phyloP scores from a whole-genome alignment of 2,888 invertebrate species.

The Pachydiplax longipennis region DNA sequence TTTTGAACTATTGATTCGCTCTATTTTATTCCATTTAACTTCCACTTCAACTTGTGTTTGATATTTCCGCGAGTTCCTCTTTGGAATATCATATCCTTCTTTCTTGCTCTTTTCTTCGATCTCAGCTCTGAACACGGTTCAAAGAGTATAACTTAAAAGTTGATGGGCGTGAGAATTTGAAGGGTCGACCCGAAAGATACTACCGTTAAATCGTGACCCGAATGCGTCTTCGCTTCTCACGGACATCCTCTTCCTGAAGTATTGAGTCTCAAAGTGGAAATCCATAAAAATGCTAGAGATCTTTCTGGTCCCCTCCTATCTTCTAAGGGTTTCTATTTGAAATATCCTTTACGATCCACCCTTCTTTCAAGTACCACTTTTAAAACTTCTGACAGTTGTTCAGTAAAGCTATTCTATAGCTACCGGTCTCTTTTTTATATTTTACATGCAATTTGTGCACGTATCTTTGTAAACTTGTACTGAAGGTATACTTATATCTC shows the following conservation, averaged over 20 bases:
- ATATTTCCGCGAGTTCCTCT: too few species aligned
- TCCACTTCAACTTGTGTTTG: too few species aligned
- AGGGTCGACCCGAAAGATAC: not conserved
- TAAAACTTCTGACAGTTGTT: not conserved
- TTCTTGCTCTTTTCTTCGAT: not conserved
- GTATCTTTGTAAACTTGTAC: too few species aligned
- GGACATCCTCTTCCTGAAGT: not conserved
- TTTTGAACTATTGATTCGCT: too few species aligned
- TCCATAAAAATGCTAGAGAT: not conserved
- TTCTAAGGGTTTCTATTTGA: not conserved
- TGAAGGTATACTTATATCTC: too few species aligned
- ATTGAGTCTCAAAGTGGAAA: not conserved
- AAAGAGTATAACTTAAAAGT: not conserved
- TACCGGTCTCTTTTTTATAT: too few species aligned
- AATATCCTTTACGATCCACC: not conserved
- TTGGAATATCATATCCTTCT: not conserved
- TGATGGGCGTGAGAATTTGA: not conserved
- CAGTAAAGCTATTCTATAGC: too few species aligned
- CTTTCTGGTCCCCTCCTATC: not conserved
- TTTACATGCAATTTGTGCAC: too few species aligned
- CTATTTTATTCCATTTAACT: too few species aligned
- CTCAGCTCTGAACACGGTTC: not conserved
- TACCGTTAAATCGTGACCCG: slow-evolving; percentile 3
- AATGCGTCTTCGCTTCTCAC: not conserved
- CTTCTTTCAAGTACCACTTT: not conserved